Percentiles rank a stretch among this genome's conserved stretches.
Conservation (phyloP, 2,888 invertebrate species). For the Polymixis flavicincta region DNA sequence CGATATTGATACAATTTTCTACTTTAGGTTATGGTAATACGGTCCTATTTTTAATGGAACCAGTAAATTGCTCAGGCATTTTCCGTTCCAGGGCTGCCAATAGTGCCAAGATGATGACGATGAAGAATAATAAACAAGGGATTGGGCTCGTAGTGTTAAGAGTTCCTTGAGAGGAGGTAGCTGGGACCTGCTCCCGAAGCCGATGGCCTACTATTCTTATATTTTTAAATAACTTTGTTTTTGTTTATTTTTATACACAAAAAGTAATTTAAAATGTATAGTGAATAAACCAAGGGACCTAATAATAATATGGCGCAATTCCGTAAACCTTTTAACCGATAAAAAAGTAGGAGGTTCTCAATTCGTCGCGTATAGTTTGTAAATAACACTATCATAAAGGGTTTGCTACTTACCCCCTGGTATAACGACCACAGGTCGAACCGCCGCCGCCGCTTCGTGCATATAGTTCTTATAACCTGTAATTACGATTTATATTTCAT, state of each 20-base stretch:
- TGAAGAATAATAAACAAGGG: neutral
- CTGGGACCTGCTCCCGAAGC: neutral
- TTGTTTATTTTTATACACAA: too few relatives aligned
- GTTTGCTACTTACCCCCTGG: constrained; percentile 43
- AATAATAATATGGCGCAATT: neutral
- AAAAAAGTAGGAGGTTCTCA: too few relatives aligned
- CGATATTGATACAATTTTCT: too few relatives aligned
- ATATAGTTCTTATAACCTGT: constrained; percentile 47
- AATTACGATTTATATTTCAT: constrained; percentile 27
- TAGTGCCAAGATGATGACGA: too few relatives aligned
- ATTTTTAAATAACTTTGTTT: neutral
- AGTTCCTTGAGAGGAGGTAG: neutral
- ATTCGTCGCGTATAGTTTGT: too few relatives aligned
- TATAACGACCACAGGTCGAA: constrained; percentile 57
- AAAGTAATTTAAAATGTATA: neutral
- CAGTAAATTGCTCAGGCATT: too few relatives aligned
- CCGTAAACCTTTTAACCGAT: too few relatives aligned
- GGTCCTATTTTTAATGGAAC: too few relatives aligned
- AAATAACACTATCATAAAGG: neutral
- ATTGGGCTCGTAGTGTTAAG: neutral
- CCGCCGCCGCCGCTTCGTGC: constrained; percentile 6
- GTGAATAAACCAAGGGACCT: neutral
- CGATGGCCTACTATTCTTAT: neutral
- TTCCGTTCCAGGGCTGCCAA: too few relatives aligned
- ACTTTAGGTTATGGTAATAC: too few relatives aligned